Evolutionary conservation across 2,113 vertebrate species (phyloP), one percentile per base, ranked within the genome.

Genomic region (Vireo altiloquus): DNA sequence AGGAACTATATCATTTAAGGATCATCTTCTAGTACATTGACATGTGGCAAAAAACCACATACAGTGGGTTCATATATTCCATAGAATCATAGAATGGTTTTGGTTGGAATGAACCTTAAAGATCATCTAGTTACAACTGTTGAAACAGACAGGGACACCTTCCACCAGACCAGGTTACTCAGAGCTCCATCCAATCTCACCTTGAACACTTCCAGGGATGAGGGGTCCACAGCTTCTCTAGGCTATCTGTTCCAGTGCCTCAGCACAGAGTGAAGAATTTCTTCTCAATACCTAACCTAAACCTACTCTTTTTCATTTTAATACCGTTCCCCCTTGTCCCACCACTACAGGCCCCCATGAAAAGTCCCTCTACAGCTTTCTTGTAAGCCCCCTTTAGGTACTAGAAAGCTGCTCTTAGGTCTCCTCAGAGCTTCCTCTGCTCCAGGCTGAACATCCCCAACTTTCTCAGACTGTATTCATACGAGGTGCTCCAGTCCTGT

Each of bases 271-370:
- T 27, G 15, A 68, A 60, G 37, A 44, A 15, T 27, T 46, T 60
- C 35, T 69, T 87, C 54, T 23, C 39, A 78, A 11, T 37, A 60
- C 11, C 54, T 39, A 78, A 60, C 22, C 10, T 46, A 78, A 61
- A 46, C 8, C 18, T 61, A 37, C 18, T 27, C 11, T 60, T 42
- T 59, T 37, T 42, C 44, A 59, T 42, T 31, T 68, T 33, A 69
- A 60, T 33, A 39, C 27, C 0, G 0, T 28, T 33, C 2, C 15
- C 8, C 33, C 13, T 52, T 60, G 22, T 19, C 23, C 12, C n/a
- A 60, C 27, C 19, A 28, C 33, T 33, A 60, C 23, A 46, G 8
- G 47, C 8, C 33, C 16, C 39, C 39, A 9, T 6, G 3, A 44
- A 52, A 77, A 60, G 33, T 33, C 7, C 39, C 27, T 76, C 37